These are phyloP conservation scores for Lepetodrilus schrolli DNA, from an alignment of 2,888 invertebrate genomes.

Conservation along the genomic window DNA sequence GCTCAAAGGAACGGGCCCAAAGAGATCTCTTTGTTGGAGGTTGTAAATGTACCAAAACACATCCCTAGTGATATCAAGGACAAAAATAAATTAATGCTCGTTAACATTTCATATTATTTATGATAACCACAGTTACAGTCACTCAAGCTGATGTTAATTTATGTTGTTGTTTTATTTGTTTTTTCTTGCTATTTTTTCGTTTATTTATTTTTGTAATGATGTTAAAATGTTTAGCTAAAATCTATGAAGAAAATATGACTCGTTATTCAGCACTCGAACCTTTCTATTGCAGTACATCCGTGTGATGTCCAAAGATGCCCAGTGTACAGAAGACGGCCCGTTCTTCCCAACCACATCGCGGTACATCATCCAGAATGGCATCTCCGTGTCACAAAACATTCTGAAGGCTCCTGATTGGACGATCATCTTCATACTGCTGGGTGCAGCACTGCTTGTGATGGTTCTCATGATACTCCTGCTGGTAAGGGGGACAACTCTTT, in stretches of 20 bases:
- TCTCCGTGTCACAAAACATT: slow-evolving; percentile 66
- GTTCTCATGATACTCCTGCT: slow-evolving; percentile 68
- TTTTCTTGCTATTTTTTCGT: not conserved
- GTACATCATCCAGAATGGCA: slow-evolving; percentile 66
- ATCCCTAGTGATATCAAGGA: too few relatives aligned
- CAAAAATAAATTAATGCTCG: too few relatives aligned
- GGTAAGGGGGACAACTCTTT: too few relatives aligned
- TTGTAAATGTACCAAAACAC: too few relatives aligned
- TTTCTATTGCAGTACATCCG: slow-evolving; percentile 64
- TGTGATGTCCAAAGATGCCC: slow-evolving; percentile 68
- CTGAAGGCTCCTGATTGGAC: slow-evolving; percentile 73
- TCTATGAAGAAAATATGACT: not conserved
- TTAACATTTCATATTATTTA: too few relatives aligned
- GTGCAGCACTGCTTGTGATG: slow-evolving; percentile 62
- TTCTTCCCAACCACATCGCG: slow-evolving; percentile 72
- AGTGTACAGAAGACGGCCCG: slow-evolving; percentile 69
- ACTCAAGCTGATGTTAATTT: not conserved
- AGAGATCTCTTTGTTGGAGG: too few relatives aligned
- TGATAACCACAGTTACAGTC: too few relatives aligned
- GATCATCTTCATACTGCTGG: slow-evolving; percentile 69
- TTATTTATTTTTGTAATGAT: not conserved
- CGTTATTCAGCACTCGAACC: not conserved
- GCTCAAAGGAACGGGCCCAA: too few relatives aligned
- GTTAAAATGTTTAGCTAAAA: not conserved
- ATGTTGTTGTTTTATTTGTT: not conserved